Conservation (phyloP, 2,888 invertebrate genomes). For the Lydus trimaculatus region DNA sequence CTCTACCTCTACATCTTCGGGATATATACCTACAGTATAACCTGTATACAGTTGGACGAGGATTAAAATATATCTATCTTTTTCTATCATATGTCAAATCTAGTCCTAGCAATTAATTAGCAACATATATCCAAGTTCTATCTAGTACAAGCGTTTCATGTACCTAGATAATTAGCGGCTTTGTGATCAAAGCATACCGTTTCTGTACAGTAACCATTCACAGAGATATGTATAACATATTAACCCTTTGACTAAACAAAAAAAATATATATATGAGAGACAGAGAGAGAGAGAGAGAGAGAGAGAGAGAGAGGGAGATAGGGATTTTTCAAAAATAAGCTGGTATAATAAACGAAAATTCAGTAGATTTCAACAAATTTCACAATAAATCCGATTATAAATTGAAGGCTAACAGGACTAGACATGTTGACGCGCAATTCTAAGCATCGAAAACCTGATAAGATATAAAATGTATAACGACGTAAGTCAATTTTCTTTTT, state of each 20-base stretch:
- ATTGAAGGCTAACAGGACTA: constrained; percentile 6
- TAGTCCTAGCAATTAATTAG: constrained; percentile 28
- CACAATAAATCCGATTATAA: constrained; percentile 3
- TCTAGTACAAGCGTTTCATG: constrained; percentile 31
- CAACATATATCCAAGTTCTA: constrained; percentile 25
- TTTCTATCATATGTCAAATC: not conserved
- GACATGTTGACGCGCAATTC: constrained; percentile 1
- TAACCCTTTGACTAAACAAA: not conserved
- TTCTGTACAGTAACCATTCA: constrained; percentile 20
- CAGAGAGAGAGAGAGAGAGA: not conserved
- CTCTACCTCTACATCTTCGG: not conserved
- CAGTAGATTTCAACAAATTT: not conserved
- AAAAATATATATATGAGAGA: too few relatives aligned
- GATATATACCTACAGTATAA: too few relatives aligned
- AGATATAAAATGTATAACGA: not conserved
- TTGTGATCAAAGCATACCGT: constrained; percentile 28
- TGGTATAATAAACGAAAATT: not conserved
- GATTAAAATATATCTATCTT: not conserved
- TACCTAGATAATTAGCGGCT: constrained; percentile 31
- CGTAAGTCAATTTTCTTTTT: not conserved
- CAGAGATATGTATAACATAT: not conserved
- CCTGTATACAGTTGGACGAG: not conserved
- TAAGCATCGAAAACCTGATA: not conserved
- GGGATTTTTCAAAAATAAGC: not conserved
- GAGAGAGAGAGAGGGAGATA: not conserved